Conservation (phyloP, 2,797 vertebrate species). For the Hippocampus kuda region DNA sequence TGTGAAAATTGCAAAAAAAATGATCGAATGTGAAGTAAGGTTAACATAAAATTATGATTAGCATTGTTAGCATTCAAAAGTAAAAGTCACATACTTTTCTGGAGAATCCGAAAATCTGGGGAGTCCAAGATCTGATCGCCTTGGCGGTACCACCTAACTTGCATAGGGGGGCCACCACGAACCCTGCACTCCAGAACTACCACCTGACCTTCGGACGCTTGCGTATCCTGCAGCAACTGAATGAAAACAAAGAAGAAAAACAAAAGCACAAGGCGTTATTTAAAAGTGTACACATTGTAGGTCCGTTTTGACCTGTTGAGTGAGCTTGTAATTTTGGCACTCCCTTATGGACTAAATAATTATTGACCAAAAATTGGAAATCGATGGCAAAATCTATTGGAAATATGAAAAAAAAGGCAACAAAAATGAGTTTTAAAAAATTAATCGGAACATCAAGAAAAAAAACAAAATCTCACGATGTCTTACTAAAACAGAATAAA, state of each 20-base stretch:
- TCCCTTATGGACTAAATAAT: too few relatives aligned
- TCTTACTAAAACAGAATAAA: too few relatives aligned
- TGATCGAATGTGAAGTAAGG: neutral
- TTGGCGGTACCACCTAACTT: constrained; percentile 85
- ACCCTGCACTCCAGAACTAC: constrained; percentile 92
- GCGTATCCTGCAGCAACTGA: constrained; percentile 80
- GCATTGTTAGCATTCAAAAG: neutral
- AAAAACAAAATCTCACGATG: too few relatives aligned
- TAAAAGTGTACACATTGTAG: neutral
- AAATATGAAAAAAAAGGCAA: too few relatives aligned
- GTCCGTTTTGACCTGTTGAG: neutral
- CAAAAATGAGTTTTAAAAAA: too few relatives aligned
- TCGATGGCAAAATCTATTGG: too few relatives aligned
- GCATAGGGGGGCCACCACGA: constrained; percentile 74
- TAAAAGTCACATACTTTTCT: constrained; percentile 79
- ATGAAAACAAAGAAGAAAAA: neutral
- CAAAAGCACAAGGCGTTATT: constrained; percentile 13
- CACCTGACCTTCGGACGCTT: constrained; percentile 84
- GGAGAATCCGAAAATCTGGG: constrained; percentile 92
- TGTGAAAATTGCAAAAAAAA: neutral
- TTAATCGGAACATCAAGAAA: too few relatives aligned
- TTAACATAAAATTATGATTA: neutral
- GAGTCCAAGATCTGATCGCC: constrained; percentile 88
- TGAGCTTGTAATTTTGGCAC: too few relatives aligned
- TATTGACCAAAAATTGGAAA: too few relatives aligned